phyloP scores from a whole-genome alignment of 2,113 vertebrate genomes.

The Plotosus lineatus region DNA sequence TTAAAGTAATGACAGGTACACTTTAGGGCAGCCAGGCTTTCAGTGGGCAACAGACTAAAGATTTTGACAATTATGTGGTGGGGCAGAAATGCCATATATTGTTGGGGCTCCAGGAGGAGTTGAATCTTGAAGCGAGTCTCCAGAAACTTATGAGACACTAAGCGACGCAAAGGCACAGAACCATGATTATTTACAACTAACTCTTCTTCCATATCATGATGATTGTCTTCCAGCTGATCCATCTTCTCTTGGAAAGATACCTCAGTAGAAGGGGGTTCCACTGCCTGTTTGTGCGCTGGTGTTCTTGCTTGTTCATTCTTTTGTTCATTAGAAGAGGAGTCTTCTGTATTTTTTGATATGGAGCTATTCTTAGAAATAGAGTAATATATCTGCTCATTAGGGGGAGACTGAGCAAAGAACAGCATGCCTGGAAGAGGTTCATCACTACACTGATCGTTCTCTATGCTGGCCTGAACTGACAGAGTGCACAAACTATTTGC shows the following conservation, averaged over 20 bases:
- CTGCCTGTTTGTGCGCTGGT: not conserved
- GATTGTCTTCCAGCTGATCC: not conserved
- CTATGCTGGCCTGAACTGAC: constrained; percentile 13
- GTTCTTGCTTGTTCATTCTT: not conserved
- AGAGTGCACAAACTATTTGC: constrained; percentile 9
- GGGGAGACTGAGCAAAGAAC: constrained; percentile 71
- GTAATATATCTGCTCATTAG: constrained; percentile 19
- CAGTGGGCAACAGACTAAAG: constrained; percentile 84
- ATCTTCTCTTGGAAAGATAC: constrained; percentile 42
- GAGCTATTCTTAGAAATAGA: constrained; percentile 12
- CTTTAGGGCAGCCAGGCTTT: constrained; percentile 88
- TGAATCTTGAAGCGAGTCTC: constrained; percentile 87
- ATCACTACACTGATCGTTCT: constrained; percentile 41
- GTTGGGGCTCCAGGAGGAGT: constrained; percentile 89
- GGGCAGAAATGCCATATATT: constrained; percentile 85
- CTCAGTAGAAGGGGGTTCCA: not conserved
- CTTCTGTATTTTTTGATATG: constrained; percentile 17
- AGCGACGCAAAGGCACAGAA: constrained; percentile 68
- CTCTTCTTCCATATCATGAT: not conserved
- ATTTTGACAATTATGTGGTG: constrained; percentile 91
- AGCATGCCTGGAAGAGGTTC: constrained; percentile 84
- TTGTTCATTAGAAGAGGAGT: constrained; percentile 1
- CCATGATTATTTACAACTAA: constrained; percentile 55
- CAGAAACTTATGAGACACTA: constrained; percentile 85
- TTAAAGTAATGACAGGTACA: constrained; percentile 90